Evolutionary conservation across 2,797 vertebrate genomes (phyloP).

Genomic region (Megaceryle alcyon): DNA sequence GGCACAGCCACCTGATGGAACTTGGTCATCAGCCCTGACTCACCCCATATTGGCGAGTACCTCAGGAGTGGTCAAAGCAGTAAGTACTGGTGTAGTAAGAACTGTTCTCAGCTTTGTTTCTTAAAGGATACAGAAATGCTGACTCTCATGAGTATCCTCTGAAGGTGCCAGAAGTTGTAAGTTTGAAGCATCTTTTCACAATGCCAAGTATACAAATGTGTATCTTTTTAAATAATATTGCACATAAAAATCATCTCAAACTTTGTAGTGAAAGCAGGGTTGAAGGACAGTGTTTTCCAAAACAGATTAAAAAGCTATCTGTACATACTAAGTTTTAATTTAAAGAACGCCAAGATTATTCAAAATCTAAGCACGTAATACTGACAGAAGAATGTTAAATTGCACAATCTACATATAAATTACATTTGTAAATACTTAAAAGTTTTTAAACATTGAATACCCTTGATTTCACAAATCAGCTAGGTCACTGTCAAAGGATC

Average conservation of each 20-base stretch:
- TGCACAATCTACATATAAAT: conserved; percentile 76
- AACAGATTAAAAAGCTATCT: conserved; percentile 71
- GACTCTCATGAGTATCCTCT: conserved; percentile 13
- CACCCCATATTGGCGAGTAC: accelerated
- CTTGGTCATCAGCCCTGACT: background rate
- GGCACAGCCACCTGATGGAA: background rate
- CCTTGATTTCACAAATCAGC: conserved; percentile 71
- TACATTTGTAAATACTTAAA: conserved; percentile 73
- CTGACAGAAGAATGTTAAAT: conserved; percentile 76
- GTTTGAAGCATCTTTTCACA: conserved; percentile 31
- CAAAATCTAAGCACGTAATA: conserved; percentile 76
- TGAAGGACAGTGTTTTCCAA: conserved; percentile 65
- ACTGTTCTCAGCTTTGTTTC: background rate
- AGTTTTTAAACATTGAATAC: conserved; percentile 71
- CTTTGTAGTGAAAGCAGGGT: conserved; percentile 62
- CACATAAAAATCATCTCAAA: conserved; percentile 72
- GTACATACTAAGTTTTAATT: conserved; percentile 70
- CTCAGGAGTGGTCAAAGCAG: background rate
- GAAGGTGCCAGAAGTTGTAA: conserved; percentile 46
- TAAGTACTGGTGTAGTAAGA: background rate
- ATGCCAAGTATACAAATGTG: conserved; percentile 55
- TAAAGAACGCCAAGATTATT: conserved; percentile 73
- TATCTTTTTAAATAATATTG: conserved; percentile 74
- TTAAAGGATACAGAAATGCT: conserved; percentile 1
- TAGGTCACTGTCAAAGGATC: conserved; percentile 63